phyloP scores from a whole-genome alignment of 1,140 invertebrate species.

The Pseudomyrmex concolor region DNA sequence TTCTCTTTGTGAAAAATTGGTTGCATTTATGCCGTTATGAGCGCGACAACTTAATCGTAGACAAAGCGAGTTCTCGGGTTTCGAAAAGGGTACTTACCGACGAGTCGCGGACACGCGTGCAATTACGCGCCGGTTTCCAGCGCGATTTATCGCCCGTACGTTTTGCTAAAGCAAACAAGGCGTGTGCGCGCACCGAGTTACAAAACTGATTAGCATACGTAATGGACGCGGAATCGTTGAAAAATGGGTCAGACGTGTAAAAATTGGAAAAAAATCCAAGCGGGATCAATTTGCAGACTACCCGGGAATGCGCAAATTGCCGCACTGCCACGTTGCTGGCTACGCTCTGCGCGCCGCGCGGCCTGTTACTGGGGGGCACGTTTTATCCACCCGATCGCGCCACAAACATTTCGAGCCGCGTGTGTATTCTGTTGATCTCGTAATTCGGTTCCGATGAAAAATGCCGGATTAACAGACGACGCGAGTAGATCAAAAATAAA shows the following conservation, averaged over 20 bases:
- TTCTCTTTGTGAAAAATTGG: too few species aligned
- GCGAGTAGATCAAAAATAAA: not conserved
- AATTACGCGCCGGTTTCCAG: conserved; percentile 16
- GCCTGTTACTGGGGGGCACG: conserved; percentile 15
- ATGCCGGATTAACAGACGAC: conserved; percentile 12
- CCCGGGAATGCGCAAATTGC: conserved; percentile 33
- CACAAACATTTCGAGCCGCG: conserved; percentile 11
- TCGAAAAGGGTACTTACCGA: conserved; percentile 34
- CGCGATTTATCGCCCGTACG: conserved; percentile 51
- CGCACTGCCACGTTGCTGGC: not conserved
- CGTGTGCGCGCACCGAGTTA: conserved; percentile 36
- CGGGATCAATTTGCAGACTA: conserved; percentile 37
- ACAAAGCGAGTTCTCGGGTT: conserved; percentile 15
- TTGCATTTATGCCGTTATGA: not conserved
- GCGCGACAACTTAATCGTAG: conserved; percentile 19
- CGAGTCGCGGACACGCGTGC: conserved; percentile 34
- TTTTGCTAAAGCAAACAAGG: conserved; percentile 48
- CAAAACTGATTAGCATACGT: conserved; percentile 56
- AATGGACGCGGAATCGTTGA: conserved; percentile 13
- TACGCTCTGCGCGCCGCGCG: too few species aligned
- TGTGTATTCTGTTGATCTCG: not conserved
- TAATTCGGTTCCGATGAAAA: conserved; percentile 41
- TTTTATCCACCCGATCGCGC: conserved; percentile 42
- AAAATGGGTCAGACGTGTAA: conserved; percentile 5
- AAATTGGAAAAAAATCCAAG: conserved; percentile 26